Evolutionary conservation across 2,113 vertebrate species (phyloP).

Genomic region (Burhinus oedicnemus): DNA sequence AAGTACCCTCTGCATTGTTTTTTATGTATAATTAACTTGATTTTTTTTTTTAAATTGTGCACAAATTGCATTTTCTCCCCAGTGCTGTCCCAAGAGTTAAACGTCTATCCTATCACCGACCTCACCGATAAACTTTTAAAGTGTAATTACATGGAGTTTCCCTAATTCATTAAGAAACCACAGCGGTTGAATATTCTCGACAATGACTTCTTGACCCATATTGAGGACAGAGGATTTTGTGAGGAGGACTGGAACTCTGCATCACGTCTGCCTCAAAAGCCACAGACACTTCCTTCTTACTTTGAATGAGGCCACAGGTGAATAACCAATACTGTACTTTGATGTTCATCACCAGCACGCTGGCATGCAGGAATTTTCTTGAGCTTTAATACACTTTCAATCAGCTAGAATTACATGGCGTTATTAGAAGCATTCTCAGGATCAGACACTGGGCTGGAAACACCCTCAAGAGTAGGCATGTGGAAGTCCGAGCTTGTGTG

Average conservation of each 20-base stretch:
- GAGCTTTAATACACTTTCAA: neutral
- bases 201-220: constrained; percentile 74
- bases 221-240: constrained; percentile 37
- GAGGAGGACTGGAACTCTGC: constrained; percentile 63
- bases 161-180: constrained; percentile 5
- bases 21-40: neutral
- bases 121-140: neutral
- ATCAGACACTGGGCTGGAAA: neutral
- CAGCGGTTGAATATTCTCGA: constrained; percentile 73
- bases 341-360: neutral
- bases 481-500: neutral
- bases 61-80: neutral
- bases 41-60: neutral
- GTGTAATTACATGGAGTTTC: constrained; percentile 32
- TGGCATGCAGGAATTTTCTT: neutral
- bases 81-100: neutral
- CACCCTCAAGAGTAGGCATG: neutral
- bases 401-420: neutral
- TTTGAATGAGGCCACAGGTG: constrained; percentile 56
- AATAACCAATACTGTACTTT: constrained; percentile 24
- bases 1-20: neutral
- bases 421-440: neutral
- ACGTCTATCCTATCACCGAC: neutral
- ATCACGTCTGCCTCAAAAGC: constrained; percentile 70
- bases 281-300: constrained; percentile 75